Evolutionary conservation across 92 coral and sea anemone genomes (phyloP), one percentile per base, ranked within the genome.

Genomic region (Galaxea fascicularis): DNA sequence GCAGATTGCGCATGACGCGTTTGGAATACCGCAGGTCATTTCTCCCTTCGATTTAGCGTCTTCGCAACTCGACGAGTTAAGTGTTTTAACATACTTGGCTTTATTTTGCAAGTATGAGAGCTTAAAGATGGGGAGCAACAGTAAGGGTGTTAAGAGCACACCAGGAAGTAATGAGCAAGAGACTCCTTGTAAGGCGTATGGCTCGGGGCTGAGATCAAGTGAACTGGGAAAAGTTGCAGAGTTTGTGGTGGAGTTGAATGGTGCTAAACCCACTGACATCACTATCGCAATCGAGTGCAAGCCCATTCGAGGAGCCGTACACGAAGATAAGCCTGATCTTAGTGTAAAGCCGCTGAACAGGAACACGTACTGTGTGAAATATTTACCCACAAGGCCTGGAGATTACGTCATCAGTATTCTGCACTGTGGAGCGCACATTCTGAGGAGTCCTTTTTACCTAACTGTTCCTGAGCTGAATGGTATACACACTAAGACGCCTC

Each of bases 201-300:
- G 98, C 0, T 70, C 98, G 6, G 98, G 98, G 4, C 83, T 95
- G 62, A 93, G 95, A 74, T 86, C 88, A 4, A 96, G 99, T 17
- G 95, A 93, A 30, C 84, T 97, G 45, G 99, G 99, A 16, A 97
- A 97, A 65, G 91, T 93, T 20, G 95, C 95, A 1, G 99, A 97
- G 91, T 97, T 95, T 65, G 89, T 91, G 22, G 94, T 97, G 17
- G 95, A 97, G 76, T 84, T 97, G 4, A 94, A 97, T 63, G 97
- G 98, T 62, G 98, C 98, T 12, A 97, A 94, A 66, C 93, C 99
- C 28, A 93, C 95, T 2, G 99, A 97, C 30, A 92, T 97, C 46
- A 97, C 99, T 15, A 95, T 94, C 15, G 98, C 99, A 21, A 95
- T 97, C 66, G 99, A 97, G 91, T 95, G 92, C 76, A 97, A 97